Percentiles rank a stretch among this genome's conserved stretches.
Conservation (phyloP, 2,113 vertebrate species). For the Scalopus aquaticus region DNA sequence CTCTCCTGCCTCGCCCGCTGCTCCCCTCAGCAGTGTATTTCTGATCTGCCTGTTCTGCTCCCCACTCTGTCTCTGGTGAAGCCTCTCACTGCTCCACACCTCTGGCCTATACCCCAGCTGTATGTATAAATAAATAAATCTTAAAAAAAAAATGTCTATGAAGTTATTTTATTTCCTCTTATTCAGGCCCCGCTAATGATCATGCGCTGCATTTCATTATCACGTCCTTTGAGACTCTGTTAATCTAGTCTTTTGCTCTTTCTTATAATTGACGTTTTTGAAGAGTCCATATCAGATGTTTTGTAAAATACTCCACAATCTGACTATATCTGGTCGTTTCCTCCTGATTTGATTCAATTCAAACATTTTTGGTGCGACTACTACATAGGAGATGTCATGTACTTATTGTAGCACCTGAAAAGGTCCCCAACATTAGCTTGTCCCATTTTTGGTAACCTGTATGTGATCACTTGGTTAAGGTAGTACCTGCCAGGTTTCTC, state of each 20-base stretch:
- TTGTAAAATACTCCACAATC: neutral
- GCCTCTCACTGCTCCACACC: too few relatives aligned
- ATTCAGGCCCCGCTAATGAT: neutral
- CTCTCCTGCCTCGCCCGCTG: too few relatives aligned
- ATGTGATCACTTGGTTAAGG: neutral
- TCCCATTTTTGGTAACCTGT: neutral
- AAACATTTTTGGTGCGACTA: neutral
- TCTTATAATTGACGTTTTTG: constrained; percentile 8
- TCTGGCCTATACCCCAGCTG: too few relatives aligned
- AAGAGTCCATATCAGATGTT: neutral
- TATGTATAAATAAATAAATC: too few relatives aligned
- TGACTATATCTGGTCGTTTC: neutral
- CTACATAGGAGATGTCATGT: neutral
- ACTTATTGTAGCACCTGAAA: neutral
- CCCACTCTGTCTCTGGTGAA: too few relatives aligned
- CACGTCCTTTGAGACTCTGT: neutral
- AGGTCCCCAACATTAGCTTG: neutral
- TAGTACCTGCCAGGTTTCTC: neutral
- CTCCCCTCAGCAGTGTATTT: too few relatives aligned
- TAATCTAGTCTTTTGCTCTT: neutral
- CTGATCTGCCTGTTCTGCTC: too few relatives aligned
- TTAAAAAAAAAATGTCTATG: neutral
- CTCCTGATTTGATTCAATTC: neutral
- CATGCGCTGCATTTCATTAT: neutral
- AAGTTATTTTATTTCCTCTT: neutral